Conservation (phyloP, 2,888 invertebrate species). For the Netelia inedita region DNA sequence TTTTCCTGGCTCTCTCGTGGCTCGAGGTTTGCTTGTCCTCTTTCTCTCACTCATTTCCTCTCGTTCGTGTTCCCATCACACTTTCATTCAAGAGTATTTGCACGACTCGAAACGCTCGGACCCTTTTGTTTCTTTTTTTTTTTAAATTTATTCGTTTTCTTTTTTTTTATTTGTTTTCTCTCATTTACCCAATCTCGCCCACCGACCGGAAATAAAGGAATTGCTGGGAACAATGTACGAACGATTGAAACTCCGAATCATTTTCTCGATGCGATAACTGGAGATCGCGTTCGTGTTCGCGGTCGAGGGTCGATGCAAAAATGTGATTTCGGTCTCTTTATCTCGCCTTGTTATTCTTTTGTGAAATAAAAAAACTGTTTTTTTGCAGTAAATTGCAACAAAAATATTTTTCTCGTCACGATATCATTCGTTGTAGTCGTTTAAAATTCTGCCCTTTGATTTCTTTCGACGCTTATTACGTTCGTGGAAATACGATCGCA, state of each 20-base stretch:
- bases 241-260: constrained; percentile 51
- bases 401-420: constrained; percentile 6
- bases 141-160: background rate
- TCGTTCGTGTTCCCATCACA: constrained; percentile 54
- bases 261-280: constrained; percentile 8
- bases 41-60: background rate
- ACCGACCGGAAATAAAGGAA: constrained; percentile 38
- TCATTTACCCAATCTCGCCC: constrained; percentile 41
- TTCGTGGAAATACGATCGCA: background rate
- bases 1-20: background rate
- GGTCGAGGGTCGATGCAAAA: background rate
- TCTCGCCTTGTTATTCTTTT: too few relatives aligned
- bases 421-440: constrained; percentile 4
- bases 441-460: constrained; percentile 8
- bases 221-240: constrained; percentile 35
- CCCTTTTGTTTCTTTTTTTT: background rate
- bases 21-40: constrained; percentile 36
- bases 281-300: background rate
- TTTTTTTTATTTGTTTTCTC: constrained; percentile 5
- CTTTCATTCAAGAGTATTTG: constrained; percentile 64
- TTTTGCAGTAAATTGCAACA: background rate
- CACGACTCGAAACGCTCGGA: constrained; percentile 47
- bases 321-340: background rate
- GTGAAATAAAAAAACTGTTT: background rate
- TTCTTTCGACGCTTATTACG: background rate